Evolutionary conservation across 2,797 vertebrate genomes (phyloP).

Genomic region (Urophycis tenuis): DNA sequence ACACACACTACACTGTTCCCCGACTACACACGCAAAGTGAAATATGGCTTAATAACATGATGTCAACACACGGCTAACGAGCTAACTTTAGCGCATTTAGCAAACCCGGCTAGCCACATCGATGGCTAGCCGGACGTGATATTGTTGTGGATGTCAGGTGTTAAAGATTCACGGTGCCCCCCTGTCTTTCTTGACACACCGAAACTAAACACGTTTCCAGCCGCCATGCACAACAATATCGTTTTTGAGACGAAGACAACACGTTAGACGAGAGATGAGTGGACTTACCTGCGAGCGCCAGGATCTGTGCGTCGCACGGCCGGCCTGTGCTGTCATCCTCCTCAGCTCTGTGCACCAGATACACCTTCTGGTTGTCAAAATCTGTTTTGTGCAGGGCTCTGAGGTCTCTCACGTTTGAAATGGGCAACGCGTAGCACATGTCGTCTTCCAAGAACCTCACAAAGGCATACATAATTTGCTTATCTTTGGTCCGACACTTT

Average conservation of each 20-base stretch:
- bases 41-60: conserved; percentile 3
- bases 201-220: conserved; percentile 19
- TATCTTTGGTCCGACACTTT: conserved; percentile 68
- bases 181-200: conserved; percentile 52
- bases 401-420: conserved; percentile 88
- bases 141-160: conserved; percentile 57
- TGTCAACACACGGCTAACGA: conserved; percentile 23
- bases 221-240: not conserved
- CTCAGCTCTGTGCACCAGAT: conserved; percentile 86
- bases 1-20: not conserved
- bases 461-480: conserved; percentile 90
- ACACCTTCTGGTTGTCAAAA: conserved; percentile 98
- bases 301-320: conserved; percentile 90
- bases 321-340: conserved; percentile 74
- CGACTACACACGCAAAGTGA: not conserved
- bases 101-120: conserved; percentile 39
- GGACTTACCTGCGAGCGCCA: conserved; percentile 94
- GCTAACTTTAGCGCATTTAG: conserved; percentile 51
- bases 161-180: conserved; percentile 62
- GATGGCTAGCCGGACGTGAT: conserved; percentile 54
- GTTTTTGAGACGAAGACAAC: conserved; percentile 4
- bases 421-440: conserved; percentile 90
- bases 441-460: conserved; percentile 96
- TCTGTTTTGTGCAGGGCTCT: conserved; percentile 88
- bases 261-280: not conserved